Evolutionary conservation across 2,888 invertebrate species (phyloP), one percentile per base, ranked within the genome.

Genomic region (Pseudococcus viburni): DNA sequence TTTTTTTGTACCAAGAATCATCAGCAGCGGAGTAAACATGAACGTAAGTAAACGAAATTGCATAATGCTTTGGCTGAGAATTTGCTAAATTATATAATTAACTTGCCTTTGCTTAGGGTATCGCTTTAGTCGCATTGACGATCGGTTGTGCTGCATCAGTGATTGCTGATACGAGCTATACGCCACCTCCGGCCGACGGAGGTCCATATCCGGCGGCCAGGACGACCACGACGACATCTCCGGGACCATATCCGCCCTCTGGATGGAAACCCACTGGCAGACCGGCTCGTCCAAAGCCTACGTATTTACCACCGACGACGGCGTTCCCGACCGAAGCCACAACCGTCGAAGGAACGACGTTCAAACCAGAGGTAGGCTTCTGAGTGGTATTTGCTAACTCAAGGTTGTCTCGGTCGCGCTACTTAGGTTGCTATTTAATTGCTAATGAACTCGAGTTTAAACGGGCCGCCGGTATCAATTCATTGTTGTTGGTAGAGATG

Each of bases 261-360:
- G 92, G 92, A 11, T 92, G 92, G 92, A 92, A 91, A 55, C 92
- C 93, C 15, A 90, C 90, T 39, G 91, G 91, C 17, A 90, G 91
- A 33, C 92, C 92, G 0, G 83, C 88, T 19, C 86, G 89, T 19
- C 89, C 89, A 73, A 88, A 80, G 22, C 48, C 88, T 55, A 68
- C 77, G 12, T 84, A 84, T 46, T 26, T 86, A 3, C 89, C 89
- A 33, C 84, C 83, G n/a, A 9, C 22, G n/a, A 84, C 42, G 46
- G 42, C 26, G 3, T 33, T 33, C 26, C 26, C 26, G 3, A 33
- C 55, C 39, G 89, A 89, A 55, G 48, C 42, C 15, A 68, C 84
- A 4, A 86, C 89, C 11, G 39, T 64, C 19, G 83, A 89, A 48
- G 80, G 77, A 19, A 83, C 89, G 2, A 86, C 89, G 12, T 84